Base-by-base conservation (phyloP, 1,140 invertebrate genomes). In the Lepidostoma basale region DNA sequence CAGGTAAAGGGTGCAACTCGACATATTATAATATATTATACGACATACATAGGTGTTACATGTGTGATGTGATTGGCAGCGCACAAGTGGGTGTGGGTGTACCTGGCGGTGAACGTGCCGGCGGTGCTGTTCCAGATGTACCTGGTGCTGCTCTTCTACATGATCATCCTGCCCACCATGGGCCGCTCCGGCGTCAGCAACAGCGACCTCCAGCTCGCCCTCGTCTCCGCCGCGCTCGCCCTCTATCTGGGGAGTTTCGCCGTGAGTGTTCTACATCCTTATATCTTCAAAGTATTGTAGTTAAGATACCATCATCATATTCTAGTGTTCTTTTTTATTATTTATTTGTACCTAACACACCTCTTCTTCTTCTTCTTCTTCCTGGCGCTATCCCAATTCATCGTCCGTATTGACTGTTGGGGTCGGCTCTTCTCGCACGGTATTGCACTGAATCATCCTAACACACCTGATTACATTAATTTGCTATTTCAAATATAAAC, bases 71-170 rank as follows among this genome's bases (percentile, higher is more conserved):
- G 18, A 5, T 44, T 67, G 67, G 52, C 39, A 72, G 70, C 56
- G 40, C 62, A 72, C 25, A 62, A 40, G 30, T 72, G 70, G 70
- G 42, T 72, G 33, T 72, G 66, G 66, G 66, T 68, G 8, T 68
- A 72, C 42, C 28, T 72, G 26, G 52, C 39, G 0, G 47, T 72
- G 16, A 66, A 72, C 54, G 58, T 65, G n/a, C 70, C 70, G 2
- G 30, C 66, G 9, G 26, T 65, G 10, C 5, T 68, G 10, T 52
- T 56, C 30, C 39, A 30, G 5, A 28, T 72, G 44, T 72, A 68
- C 14, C 14, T 66, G n/a, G 16, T 36, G 47, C 16, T 68, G 4
- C 14, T 72, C 8, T 23, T 23, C 9, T 72, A 72, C 23, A 47
- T 62, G 39, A 23, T 66, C 3, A 28, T 72, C 16, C 8, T 68